phyloP scores from a whole-genome alignment of 2,888 invertebrate genomes.

The Punctoribates punctum region DNA sequence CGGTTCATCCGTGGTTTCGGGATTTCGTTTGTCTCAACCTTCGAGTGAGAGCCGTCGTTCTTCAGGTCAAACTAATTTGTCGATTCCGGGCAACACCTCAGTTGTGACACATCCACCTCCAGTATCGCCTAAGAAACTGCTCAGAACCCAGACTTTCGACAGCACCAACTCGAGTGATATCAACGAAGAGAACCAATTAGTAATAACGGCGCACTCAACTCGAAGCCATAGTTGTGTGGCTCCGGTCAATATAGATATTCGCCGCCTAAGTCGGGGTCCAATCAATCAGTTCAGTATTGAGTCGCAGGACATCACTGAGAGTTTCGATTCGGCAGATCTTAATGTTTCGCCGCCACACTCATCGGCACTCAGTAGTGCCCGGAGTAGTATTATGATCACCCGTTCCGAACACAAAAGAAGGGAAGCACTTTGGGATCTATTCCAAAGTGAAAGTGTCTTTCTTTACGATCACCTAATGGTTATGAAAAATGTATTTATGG shows the following conservation, averaged over 20 bases:
- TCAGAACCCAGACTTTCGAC: conserved; percentile 42
- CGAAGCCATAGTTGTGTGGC: conserved; percentile 40
- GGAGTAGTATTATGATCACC: conserved; percentile 46
- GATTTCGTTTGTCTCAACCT: conserved; percentile 19
- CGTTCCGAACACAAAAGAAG: conserved; percentile 54
- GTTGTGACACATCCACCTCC: conserved; percentile 3
- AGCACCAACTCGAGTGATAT: conserved; percentile 26
- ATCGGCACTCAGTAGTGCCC: conserved; percentile 31
- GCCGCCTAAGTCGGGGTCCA: conserved; percentile 33
- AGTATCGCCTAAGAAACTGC: neutral
- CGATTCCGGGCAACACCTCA: neutral
- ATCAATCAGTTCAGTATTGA: conserved; percentile 20
- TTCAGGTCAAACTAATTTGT: conserved; percentile 32
- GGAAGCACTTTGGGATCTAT: conserved; percentile 63
- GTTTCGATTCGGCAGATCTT: conserved; percentile 26
- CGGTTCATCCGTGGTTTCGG: conserved; percentile 29
- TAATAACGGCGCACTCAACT: conserved; percentile 29
- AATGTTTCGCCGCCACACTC: conserved; percentile 20
- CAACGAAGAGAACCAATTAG: conserved; percentile 36
- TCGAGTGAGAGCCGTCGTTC: conserved; percentile 41
- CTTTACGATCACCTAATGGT: conserved; percentile 63
- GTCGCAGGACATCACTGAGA: conserved; percentile 20
- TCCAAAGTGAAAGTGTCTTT: conserved; percentile 62
- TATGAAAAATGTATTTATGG: conserved; percentile 63
- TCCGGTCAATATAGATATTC: conserved; percentile 20